Conservation (phyloP, 2,797 vertebrate genomes). For the Leucoraja ocellata region DNA sequence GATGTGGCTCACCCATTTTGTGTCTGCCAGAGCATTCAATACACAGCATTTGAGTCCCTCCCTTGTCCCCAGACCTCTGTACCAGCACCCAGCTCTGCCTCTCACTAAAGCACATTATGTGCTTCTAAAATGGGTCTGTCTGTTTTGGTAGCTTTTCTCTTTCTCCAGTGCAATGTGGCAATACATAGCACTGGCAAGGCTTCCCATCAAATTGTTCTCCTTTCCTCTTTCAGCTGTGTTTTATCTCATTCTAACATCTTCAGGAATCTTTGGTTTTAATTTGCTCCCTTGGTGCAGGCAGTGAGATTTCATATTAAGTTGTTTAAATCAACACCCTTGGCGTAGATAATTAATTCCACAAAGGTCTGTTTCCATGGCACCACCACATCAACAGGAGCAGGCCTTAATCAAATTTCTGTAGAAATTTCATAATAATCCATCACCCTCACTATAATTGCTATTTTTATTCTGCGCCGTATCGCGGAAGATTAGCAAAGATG, state of each 20-base stretch:
- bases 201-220: neutral
- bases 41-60: neutral
- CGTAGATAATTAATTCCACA: conserved; percentile 36
- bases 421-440: conserved; percentile 37
- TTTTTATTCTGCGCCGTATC: conserved; percentile 31
- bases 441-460: conserved; percentile 38
- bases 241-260: conserved; percentile 25
- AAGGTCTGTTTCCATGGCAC: conserved; percentile 36
- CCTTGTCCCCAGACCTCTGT: neutral
- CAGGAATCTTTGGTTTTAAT: conserved; percentile 27
- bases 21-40: neutral
- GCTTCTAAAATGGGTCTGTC: neutral
- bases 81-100: neutral
- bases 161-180: neutral
- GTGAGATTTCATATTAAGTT: conserved; percentile 25
- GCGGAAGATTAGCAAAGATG: conserved; percentile 35
- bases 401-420: conserved; percentile 37
- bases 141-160: neutral
- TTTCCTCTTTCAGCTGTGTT: neutral
- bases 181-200: neutral
- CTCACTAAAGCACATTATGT: neutral
- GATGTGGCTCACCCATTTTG: too few relatives aligned
- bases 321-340: conserved; percentile 34
- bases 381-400: conserved; percentile 35
- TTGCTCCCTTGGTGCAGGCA: conserved; percentile 29